Conservation (phyloP, 2,113 vertebrate genomes). For the Vulpes ferrilata region DNA sequence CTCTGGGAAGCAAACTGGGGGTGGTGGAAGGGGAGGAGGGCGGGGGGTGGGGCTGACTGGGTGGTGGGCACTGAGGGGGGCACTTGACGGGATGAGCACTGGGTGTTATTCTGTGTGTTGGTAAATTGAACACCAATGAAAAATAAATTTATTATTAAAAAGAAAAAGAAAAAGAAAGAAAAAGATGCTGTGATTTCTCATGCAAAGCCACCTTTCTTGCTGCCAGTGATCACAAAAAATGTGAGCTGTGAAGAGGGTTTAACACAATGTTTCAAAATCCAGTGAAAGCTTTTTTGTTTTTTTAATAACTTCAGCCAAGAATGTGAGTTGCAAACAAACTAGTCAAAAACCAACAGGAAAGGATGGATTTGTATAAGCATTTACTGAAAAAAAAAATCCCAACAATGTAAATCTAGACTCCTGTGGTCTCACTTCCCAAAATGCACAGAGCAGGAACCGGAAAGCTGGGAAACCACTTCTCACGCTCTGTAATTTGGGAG, state of each 20-base stretch:
- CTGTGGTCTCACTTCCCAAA: constrained; percentile 83
- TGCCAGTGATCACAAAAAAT: not conserved
- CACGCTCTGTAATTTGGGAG: constrained; percentile 71
- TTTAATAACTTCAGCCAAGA: constrained; percentile 5
- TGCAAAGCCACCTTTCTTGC: not conserved
- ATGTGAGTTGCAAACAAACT: constrained; percentile 39
- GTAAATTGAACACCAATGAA: too few relatives aligned
- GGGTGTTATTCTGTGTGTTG: too few relatives aligned
- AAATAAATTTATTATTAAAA: too few relatives aligned
- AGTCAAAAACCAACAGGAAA: constrained; percentile 69
- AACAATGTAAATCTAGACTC: constrained; percentile 74
- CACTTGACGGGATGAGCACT: too few relatives aligned
- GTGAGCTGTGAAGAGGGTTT: not conserved
- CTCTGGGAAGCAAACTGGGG: too few relatives aligned
- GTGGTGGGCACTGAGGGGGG: too few relatives aligned
- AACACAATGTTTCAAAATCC: constrained; percentile 48
- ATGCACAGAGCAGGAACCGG: constrained; percentile 67
- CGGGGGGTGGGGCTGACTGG: too few relatives aligned
- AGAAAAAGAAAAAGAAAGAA: too few relatives aligned
- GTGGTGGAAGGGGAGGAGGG: too few relatives aligned
- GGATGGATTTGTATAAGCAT: constrained; percentile 61
- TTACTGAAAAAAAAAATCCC: constrained; percentile 27
- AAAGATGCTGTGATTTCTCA: constrained; percentile 1
- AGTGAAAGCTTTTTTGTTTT: constrained; percentile 13
- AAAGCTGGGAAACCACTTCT: constrained; percentile 80